phyloP scores from a whole-genome alignment of 2,113 vertebrate genomes.

The Plecotus auritus region DNA sequence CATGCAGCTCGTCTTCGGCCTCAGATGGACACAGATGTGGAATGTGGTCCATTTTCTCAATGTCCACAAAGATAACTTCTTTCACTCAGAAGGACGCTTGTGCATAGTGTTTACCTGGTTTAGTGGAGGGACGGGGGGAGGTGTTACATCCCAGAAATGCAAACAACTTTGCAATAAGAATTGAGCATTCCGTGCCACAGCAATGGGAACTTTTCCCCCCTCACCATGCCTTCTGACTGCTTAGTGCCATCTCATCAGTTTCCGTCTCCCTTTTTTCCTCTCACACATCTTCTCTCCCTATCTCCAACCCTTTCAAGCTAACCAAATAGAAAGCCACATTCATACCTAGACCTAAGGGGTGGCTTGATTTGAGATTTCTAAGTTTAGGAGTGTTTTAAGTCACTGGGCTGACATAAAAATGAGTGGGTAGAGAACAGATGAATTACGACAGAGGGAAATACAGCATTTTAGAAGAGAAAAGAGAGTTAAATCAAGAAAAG shows the following conservation, averaged over 20 bases:
- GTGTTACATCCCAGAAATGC: not conserved
- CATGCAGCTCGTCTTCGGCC: not conserved
- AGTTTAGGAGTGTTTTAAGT: not conserved
- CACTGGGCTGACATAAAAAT: not conserved
- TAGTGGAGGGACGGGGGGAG: not conserved
- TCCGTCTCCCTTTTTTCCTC: not conserved
- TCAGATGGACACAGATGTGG: constrained; percentile 25
- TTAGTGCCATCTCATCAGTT: not conserved
- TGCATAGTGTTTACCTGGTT: not conserved
- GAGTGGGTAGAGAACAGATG: not conserved
- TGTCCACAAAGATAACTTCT: not conserved
- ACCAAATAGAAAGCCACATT: not conserved
- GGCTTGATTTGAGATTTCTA: not conserved
- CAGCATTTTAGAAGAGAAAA: not conserved
- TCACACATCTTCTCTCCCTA: not conserved
- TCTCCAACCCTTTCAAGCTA: not conserved
- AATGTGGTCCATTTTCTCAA: not conserved
- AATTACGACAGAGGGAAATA: not conserved
- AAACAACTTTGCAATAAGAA: not conserved
- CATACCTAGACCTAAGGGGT: not conserved
- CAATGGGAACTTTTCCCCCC: fast-evolving
- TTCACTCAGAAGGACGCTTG: not conserved
- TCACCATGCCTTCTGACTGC: not conserved
- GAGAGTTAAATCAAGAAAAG: not conserved
- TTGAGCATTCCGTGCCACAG: not conserved